Base-by-base conservation (phyloP, 1,140 invertebrate genomes). In the Cyclina sinensis region DNA sequence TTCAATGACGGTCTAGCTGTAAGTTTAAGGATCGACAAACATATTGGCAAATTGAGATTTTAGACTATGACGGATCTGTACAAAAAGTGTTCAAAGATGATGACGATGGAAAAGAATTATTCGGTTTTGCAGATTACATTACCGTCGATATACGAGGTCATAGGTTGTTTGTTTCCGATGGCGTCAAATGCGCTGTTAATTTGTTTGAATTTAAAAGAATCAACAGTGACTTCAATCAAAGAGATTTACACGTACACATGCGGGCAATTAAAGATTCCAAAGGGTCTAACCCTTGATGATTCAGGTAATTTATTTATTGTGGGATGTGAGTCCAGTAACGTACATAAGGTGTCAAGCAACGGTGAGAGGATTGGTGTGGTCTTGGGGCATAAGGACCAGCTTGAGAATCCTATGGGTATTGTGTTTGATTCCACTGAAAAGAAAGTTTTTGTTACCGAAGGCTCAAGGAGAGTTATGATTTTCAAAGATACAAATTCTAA, bases 31-130 rank as follows among this genome's bases (percentile, higher is more conserved):
- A 27, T 86, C 9, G 84, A 86, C 11, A 86, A 73, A 74, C 48
- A 78, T 43, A 37, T 3, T 86, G 84, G 84, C 84, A 78, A 27
- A 46, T 86, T 1, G 84, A 86, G 32, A 86, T 86, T 30, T 24
- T 86, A 14, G 84, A 86, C 46, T 78, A 62, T 24, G 11, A 51
- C 14, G 84, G 84, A 7, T 78, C 70, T 3, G 73, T 76, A 7
- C 57, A 73, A 11, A 86, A 86, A 62, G 73, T 86, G 24, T 86
- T 86, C 39, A 76, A 78, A 21, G 84, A 78, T n/a, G 73, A 86
- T 30, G 51, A 57, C 9, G 27, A 86, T 12, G 84, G 84, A 1
- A 78, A 39, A 24, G 70, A 76, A n/a, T 24, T 86, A 0, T 76
- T 86, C 39, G 51, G 84, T 37, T 86, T 73, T 35, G n/a, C 73